phyloP scores from a whole-genome alignment of 2,113 vertebrate species.

The Limnothrissa miodon region DNA sequence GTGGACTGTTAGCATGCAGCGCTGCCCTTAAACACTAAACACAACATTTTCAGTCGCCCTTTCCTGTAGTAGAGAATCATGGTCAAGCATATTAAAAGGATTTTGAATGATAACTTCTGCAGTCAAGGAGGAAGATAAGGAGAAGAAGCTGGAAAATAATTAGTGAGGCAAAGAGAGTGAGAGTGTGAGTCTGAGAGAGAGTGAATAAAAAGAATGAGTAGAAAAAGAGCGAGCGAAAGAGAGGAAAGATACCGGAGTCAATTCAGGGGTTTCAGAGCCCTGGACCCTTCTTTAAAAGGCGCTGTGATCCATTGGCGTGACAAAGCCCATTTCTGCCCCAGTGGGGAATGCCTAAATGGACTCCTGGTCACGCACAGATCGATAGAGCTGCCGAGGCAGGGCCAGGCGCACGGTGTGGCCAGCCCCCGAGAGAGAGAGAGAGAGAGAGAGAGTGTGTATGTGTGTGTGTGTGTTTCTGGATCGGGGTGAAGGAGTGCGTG shows the following conservation, averaged over 20 bases:
- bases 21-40: neutral
- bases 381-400: slow-evolving; percentile 21
- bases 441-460: too few species aligned
- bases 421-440: too few species aligned
- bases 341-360: slow-evolving; percentile 29
- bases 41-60: neutral
- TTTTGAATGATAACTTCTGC: neutral
- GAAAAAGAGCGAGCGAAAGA: neutral
- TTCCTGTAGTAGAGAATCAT: neutral
- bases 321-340: slow-evolving; percentile 31
- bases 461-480: too few species aligned
- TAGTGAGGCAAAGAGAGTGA: neutral
- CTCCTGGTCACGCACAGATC: slow-evolving; percentile 37
- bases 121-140: neutral
- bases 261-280: neutral
- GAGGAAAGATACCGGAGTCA: neutral
- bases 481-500: too few species aligned
- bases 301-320: slow-evolving; percentile 24
- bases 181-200: neutral
- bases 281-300: slow-evolving; percentile 21
- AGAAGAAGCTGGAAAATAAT: too few species aligned
- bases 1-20: too few species aligned
- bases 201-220: neutral
- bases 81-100: neutral
- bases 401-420: neutral